These are phyloP conservation scores for Eilema sororculum DNA, from an alignment of 2,888 invertebrate species.

Conservation along the genomic window DNA sequence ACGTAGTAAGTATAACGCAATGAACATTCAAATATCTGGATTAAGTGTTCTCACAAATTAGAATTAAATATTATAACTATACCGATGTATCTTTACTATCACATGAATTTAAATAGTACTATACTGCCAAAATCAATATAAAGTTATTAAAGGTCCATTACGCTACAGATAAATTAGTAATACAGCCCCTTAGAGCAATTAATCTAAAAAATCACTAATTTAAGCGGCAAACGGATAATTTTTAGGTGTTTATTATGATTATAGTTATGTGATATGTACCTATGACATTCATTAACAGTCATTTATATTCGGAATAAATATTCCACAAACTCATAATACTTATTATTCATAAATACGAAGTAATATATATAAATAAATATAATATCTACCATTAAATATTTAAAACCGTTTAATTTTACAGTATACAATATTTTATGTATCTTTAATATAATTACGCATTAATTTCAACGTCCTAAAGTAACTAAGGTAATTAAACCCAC, in stretches of 20 bases:
- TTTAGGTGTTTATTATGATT: conserved; percentile 21
- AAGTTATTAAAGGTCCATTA: conserved; percentile 22
- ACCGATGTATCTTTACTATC: background rate
- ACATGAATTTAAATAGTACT: background rate
- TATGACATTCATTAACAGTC: conserved; percentile 44
- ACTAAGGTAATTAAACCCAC: background rate
- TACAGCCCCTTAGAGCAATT: conserved; percentile 33
- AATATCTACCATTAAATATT: conserved; percentile 38
- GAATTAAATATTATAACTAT: background rate
- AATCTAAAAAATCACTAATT: conserved; percentile 33
- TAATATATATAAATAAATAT: conserved; percentile 24
- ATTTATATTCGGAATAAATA: conserved; percentile 48
- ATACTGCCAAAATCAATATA: conserved; percentile 20
- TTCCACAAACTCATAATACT: conserved; percentile 41
- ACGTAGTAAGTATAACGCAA: no score
- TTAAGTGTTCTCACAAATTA: background rate
- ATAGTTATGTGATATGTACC: conserved; percentile 25
- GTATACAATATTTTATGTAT: background rate
- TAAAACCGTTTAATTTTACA: conserved; percentile 27
- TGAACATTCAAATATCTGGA: background rate
- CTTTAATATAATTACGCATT: background rate
- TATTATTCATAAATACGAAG: conserved; percentile 39
- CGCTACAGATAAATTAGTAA: conserved; percentile 24
- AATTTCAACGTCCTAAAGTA: conserved; percentile 8
- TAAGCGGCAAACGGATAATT: conserved; percentile 21